A percentile compares a stretch with the other conserved stretches of the same genome.
These are phyloP conservation scores for Larimichthys crocea DNA, from an alignment of 2,113 vertebrate genomes.

Conservation along the genomic window DNA sequence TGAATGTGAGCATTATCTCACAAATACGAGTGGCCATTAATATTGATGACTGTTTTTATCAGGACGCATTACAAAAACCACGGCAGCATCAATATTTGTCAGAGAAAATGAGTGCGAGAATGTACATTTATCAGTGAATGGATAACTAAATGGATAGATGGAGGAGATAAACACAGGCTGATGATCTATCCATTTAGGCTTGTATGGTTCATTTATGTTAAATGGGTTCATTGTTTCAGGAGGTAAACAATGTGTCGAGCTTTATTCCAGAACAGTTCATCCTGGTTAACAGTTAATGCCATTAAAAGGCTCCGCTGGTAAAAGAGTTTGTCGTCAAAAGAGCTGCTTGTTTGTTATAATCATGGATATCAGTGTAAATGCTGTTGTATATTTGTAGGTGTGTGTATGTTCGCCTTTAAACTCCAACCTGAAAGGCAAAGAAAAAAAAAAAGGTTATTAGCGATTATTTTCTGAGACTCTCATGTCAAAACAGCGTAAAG, in stretches of 20 bases:
- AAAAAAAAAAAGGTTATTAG: constrained; percentile 10
- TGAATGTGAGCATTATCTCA: constrained; percentile 71
- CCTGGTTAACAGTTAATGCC: constrained; percentile 58
- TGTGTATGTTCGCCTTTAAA: constrained; percentile 9
- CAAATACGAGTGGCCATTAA: constrained; percentile 71
- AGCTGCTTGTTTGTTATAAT: constrained; percentile 35
- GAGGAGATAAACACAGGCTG: constrained; percentile 61
- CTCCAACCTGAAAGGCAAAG: constrained; percentile 11
- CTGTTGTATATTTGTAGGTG: background rate
- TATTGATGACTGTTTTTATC: constrained; percentile 70
- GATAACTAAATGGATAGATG: constrained; percentile 62
- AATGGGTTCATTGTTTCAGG: constrained; percentile 61
- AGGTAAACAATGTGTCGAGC: constrained; percentile 67
- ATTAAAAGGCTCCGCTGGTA: constrained; percentile 39
- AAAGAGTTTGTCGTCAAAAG: constrained; percentile 44
- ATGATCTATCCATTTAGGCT: constrained; percentile 63
- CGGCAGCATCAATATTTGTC: constrained; percentile 70
- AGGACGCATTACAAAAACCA: constrained; percentile 32
- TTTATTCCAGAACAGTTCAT: constrained; percentile 53
- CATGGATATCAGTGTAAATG: constrained; percentile 11
- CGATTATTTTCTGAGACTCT: constrained; percentile 7
- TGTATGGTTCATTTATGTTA: constrained; percentile 68
- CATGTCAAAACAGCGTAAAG: constrained; percentile 22
- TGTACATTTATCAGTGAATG: constrained; percentile 63
- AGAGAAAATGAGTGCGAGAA: constrained; percentile 53